phyloP scores from a whole-genome alignment of 2,888 invertebrate species.

The Cerastis leucographa region DNA sequence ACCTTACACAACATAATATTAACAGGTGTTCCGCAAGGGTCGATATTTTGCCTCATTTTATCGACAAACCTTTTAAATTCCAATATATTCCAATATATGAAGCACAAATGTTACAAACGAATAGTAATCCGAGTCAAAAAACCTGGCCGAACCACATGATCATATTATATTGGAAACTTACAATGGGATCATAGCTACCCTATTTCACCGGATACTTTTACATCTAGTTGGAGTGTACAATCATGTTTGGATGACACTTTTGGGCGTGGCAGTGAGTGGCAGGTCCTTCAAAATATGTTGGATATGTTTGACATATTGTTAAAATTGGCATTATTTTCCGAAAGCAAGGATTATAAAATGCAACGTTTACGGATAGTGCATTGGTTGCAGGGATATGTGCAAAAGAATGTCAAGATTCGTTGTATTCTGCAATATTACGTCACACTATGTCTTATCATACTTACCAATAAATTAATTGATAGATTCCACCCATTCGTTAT shows the following conservation, averaged over 20 bases:
- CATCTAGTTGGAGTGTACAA: conserved; percentile 51
- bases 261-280: conserved; percentile 60
- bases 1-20: neutral
- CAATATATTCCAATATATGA: neutral
- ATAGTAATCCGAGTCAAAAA: conserved; percentile 24
- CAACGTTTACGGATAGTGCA: conserved; percentile 85
- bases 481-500: neutral
- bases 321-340: conserved; percentile 91
- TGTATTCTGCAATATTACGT: conserved; percentile 82
- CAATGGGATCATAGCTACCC: conserved; percentile 43
- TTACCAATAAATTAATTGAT: conserved; percentile 18
- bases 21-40: neutral
- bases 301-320: conserved; percentile 71
- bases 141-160: conserved; percentile 27
- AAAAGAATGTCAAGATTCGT: conserved; percentile 81
- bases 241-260: conserved; percentile 54
- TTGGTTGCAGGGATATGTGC: conserved; percentile 87
- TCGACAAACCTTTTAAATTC: neutral
- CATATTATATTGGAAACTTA: conserved; percentile 28
- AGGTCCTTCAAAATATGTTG: conserved; percentile 61
- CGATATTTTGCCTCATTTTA: conserved; percentile 4
- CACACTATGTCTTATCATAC: conserved; percentile 81
- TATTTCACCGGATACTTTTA: conserved; percentile 35
- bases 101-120: neutral
- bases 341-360: conserved; percentile 85